Percentiles rank a stretch among this genome's conserved stretches.
phyloP scores from a whole-genome alignment of 2,113 vertebrate species.

The Microtus richardsoni region DNA sequence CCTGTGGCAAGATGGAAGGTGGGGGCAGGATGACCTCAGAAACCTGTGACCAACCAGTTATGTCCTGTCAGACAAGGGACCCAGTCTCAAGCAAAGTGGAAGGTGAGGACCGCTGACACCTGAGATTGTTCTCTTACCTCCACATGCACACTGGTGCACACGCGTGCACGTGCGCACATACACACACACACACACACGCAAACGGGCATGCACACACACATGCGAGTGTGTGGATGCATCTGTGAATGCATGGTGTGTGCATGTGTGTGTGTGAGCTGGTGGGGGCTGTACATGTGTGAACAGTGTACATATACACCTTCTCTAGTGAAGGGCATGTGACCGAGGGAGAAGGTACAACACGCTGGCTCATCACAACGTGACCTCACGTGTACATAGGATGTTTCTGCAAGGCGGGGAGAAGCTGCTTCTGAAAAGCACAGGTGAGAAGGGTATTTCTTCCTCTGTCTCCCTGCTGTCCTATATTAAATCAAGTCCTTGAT shows the following conservation, averaged over 20 bases:
- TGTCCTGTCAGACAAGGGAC: no score
- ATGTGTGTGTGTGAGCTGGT: neutral
- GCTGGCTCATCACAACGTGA: no score
- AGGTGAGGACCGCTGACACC: no score
- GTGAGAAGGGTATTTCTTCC: neutral
- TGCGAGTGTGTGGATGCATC: neutral
- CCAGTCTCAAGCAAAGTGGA: neutral
- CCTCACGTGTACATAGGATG: fast-evolving
- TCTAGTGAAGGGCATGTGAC: no score
- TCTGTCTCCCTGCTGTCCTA: neutral
- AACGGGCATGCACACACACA: no score
- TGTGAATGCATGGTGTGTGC: neutral
- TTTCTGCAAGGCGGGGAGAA: neutral
- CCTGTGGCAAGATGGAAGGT: neutral
- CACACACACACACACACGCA: no score
- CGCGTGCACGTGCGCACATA: no score
- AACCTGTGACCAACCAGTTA: neutral
- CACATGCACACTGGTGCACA: neutral
- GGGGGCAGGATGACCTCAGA: neutral
- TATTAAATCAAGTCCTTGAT: neutral
- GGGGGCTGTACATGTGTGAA: neutral
- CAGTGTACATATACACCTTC: neutral
- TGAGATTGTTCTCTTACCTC: neutral
- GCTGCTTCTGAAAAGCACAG: neutral
- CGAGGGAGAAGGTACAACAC: neutral